These are phyloP conservation scores for Seladonia tumulorum DNA, from an alignment of 2,888 invertebrate species.

Conservation along the genomic window DNA sequence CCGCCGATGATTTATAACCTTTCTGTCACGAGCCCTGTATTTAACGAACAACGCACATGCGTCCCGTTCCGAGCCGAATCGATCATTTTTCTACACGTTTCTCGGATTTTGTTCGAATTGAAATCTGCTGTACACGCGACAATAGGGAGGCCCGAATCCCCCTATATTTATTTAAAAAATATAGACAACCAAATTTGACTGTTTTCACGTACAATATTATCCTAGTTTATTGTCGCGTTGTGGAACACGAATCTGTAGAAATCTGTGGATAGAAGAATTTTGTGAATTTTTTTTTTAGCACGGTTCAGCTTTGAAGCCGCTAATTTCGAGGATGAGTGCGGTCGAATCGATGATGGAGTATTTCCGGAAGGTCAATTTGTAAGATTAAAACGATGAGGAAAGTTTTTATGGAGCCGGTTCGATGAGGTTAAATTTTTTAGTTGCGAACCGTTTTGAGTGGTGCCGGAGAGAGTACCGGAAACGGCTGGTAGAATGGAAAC, in stretches of 20 bases:
- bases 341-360: not conserved
- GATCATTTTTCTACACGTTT: conserved; percentile 7
- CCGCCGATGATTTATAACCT: not conserved
- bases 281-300: not conserved
- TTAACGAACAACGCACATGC: conserved; percentile 2
- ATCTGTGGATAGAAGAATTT: not conserved
- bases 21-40: not conserved
- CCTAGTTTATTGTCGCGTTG: not conserved
- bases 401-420: not conserved
- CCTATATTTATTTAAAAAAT: not conserved
- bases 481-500: not conserved
- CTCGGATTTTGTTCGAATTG: conserved; percentile 6
- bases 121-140: not conserved
- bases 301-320: not conserved
- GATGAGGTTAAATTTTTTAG: conserved; percentile 3
- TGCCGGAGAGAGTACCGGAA: not conserved
- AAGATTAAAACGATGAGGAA: not conserved
- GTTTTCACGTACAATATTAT: not conserved
- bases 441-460: not conserved
- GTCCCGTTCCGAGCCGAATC: not conserved
- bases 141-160: not conserved
- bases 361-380: not conserved
- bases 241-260: not conserved
- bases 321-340: not conserved
- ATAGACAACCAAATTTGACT: not conserved